Evolutionary conservation across 1,140 invertebrate species (phyloP), one percentile per base, ranked within the genome.

Genomic region (Choristoneura fumiferana): DNA sequence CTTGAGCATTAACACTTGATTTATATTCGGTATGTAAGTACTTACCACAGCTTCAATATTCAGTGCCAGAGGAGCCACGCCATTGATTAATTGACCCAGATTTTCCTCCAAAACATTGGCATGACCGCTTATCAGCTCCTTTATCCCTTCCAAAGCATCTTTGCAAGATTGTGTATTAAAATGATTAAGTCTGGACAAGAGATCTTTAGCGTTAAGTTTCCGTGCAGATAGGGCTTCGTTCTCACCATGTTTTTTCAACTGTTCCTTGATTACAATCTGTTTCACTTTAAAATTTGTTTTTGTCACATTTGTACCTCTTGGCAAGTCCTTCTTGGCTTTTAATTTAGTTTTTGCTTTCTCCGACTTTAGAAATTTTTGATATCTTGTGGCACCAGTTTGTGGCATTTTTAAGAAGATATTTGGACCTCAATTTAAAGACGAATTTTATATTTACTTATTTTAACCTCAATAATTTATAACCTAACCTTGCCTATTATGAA

Each of bases 211-310:
- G 77, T 93, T 95, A 0, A 96, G 88, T 74, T 96, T 96, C 52
- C 94, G 91, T 57, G 91, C 92, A 17, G 94, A 95, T 18, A 95
- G 88, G 33, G 93, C 92, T 69, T 93, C 92, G 1, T 89, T 81
- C 29, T 90, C 85, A 58, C 87, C 82, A 55, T 93, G 91, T 40
- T 92, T 91, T 71, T 93, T 94, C 0, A 96, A 83, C 75, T 97
- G 95, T 71, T 95, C 92, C 57, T 91, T 91, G 36, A 98, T 92
- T 6, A 96, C 87, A 67, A 98, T 97, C 76, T 96, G 95, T 69
- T 95, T 95, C 1, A 96, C 92, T 92, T 97, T 97, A 74, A 98
- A 98, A 69, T 94, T 92, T 0, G 95, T 95, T 76, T 97, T 93
- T 0, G 96, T 98, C 1, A 95, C 92, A 91, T 98, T 98, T 39